Evolutionary conservation across 2,797 vertebrate genomes (phyloP), one percentile per base, ranked within the genome.

Genomic region (Cyprinella venusta): DNA sequence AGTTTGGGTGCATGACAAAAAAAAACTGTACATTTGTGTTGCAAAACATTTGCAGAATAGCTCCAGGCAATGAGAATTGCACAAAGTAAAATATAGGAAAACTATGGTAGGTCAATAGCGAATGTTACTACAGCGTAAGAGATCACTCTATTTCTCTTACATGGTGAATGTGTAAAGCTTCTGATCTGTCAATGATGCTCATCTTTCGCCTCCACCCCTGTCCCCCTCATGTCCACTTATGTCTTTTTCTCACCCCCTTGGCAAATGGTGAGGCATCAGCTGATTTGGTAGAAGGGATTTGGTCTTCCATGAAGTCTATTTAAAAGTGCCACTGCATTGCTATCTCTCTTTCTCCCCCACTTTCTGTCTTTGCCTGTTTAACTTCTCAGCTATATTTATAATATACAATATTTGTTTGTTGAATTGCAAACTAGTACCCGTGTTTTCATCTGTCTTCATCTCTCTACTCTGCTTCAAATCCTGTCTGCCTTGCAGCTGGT

Each of bases 251-350:
- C 77, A 81, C 80, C 61, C 76, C 88, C 88, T 91, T 93, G 91
- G 93, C 93, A 93, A 93, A 91, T 91, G 86, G 88, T 87, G 85
- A 91, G 86, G 88, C 90, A 93, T 93, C 93, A 93, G 93, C 91
- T 94, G 92, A 94, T 93, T 89, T 91, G 91, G 91, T 90, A 88
- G 92, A 93, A 91, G 92, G 93, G 93, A 93, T 94, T 94, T 93
- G 91, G 90, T 91, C 92, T 94, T 94, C 93, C 90, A 92, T 84
- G 91, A 91, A 91, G 90, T 89, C 94, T 95, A 95, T 95, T 95
- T 94, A 93, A 94, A 93, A 91, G 87, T 90, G 87, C 87, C 85
- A 83, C 87, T 90, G 86, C 74, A 76, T 76, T 52, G 24, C 82
- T 78, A 48, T 81, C 81, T 67, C 77, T 48, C 75, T 40, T 80